Evolutionary conservation across 1,140 invertebrate species (phyloP).

Genomic region (Cyphomyrmex costatus): DNA sequence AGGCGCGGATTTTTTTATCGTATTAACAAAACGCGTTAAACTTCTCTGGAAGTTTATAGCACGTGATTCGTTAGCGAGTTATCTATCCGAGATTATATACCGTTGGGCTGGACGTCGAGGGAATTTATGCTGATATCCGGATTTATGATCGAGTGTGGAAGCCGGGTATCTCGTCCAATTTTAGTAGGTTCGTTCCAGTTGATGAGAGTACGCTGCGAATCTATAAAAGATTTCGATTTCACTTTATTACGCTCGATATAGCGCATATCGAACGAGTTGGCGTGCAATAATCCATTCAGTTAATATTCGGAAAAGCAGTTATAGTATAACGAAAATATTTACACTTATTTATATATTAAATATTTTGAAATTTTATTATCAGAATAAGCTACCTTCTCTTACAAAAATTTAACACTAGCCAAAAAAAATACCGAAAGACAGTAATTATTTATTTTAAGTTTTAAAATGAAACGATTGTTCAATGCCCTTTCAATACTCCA

Average conservation of each 20-base stretch:
- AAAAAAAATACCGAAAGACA: too few species aligned
- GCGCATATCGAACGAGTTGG: conserved; percentile 10
- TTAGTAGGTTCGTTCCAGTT: conserved; percentile 27
- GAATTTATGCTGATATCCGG: conserved; percentile 46
- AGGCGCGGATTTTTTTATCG: neutral
- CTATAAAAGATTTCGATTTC: conserved; percentile 57
- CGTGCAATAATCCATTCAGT: conserved; percentile 10
- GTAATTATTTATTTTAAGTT: too few species aligned
- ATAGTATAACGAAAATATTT: neutral
- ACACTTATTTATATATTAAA: neutral
- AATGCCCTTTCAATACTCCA: too few species aligned
- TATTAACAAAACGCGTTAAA: conserved; percentile 1
- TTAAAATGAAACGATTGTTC: too few species aligned
- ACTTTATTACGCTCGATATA: conserved; percentile 16
- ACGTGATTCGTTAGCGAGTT: conserved; percentile 31
- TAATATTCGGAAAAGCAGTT: conserved; percentile 22
- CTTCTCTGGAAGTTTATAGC: conserved; percentile 17
- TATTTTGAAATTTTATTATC: conserved; percentile 42
- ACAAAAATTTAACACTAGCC: too few species aligned
- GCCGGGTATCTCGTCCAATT: conserved; percentile 23
- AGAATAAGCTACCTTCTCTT: too few species aligned
- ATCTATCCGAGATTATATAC: conserved; percentile 48
- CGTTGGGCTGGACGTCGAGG: neutral
- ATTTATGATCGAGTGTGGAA: conserved; percentile 45
- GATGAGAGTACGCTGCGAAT: conserved; percentile 34